A percentile compares a stretch with the other conserved stretches of the same genome.
Conservation (phyloP, 2,113 vertebrate species). For the Motacilla tschutschensis region DNA sequence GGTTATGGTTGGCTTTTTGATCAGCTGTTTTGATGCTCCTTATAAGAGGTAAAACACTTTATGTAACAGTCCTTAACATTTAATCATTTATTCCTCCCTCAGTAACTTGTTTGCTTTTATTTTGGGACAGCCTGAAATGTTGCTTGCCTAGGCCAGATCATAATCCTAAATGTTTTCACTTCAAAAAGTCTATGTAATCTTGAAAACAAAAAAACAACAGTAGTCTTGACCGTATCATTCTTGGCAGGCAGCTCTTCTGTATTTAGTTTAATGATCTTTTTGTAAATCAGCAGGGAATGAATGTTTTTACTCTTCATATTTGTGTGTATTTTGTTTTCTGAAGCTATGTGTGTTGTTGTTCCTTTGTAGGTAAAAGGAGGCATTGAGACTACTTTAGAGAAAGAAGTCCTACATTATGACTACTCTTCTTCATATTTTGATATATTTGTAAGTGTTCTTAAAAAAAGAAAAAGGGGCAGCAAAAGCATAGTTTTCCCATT, state of each 20-base stretch:
- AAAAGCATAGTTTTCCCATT: not conserved
- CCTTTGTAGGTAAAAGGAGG: slow-evolving; percentile 84
- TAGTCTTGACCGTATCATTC: not conserved
- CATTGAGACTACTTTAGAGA: slow-evolving; percentile 82
- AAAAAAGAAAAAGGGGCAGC: not conserved
- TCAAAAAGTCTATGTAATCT: not conserved
- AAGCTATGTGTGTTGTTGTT: not conserved
- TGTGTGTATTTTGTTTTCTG: not conserved
- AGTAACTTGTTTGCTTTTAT: not conserved
- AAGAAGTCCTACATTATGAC: slow-evolving; percentile 91
- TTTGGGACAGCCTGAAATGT: not conserved
- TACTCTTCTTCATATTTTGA: slow-evolving; percentile 94
- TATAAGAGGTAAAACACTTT: not conserved
- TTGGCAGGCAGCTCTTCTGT: not conserved
- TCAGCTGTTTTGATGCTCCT: not conserved
- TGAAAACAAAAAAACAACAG: not conserved
- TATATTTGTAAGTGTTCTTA: slow-evolving; percentile 88
- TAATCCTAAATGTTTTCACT: not conserved
- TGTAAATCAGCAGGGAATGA: not conserved
- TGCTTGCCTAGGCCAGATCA: not conserved
- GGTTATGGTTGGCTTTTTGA: not conserved
- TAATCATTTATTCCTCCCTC: not conserved
- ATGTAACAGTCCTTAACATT: not conserved
- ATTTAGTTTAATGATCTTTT: not conserved
- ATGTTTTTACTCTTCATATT: not conserved